Conservation (phyloP, 1,140 invertebrate species). For the Cepaea nemoralis region DNA sequence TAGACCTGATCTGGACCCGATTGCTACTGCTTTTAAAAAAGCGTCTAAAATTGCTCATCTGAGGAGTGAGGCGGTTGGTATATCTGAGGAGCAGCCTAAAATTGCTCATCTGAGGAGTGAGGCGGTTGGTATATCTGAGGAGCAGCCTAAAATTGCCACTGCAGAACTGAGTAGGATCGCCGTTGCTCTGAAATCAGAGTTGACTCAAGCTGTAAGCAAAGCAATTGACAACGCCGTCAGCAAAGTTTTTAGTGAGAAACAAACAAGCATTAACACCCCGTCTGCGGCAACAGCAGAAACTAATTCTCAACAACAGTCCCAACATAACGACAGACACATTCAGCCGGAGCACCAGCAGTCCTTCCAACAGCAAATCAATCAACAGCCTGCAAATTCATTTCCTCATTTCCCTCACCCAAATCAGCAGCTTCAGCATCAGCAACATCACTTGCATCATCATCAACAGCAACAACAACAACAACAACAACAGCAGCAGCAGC, state of each 20-base stretch:
- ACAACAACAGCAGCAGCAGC: constrained; percentile 32
- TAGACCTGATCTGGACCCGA: constrained; percentile 25
- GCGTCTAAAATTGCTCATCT: not conserved
- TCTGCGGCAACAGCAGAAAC: not conserved
- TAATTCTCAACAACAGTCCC: not conserved
- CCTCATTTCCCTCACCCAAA: constrained; percentile 33
- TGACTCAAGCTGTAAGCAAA: constrained; percentile 78
- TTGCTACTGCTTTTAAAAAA: constrained; percentile 24
- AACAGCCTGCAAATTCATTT: not conserved
- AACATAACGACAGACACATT: constrained; percentile 15
- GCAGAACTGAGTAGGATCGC: constrained; percentile 31
- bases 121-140: not conserved
- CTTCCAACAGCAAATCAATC: constrained; percentile 38
- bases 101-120: not conserved
- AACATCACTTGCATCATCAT: constrained; percentile 29
- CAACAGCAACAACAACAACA: constrained; percentile 34
- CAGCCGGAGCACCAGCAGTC: constrained; percentile 29
- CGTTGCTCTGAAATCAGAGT: constrained; percentile 84
- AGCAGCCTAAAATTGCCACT: not conserved
- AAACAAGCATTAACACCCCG: constrained; percentile 6
- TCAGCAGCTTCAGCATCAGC: constrained; percentile 38
- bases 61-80: not conserved
- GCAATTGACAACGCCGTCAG: constrained; percentile 90
- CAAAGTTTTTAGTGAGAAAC: constrained; percentile 80
- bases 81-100: not conserved